Base-by-base conservation (phyloP, 2,797 vertebrate species). In the Oreonectes daqikongensis region DNA sequence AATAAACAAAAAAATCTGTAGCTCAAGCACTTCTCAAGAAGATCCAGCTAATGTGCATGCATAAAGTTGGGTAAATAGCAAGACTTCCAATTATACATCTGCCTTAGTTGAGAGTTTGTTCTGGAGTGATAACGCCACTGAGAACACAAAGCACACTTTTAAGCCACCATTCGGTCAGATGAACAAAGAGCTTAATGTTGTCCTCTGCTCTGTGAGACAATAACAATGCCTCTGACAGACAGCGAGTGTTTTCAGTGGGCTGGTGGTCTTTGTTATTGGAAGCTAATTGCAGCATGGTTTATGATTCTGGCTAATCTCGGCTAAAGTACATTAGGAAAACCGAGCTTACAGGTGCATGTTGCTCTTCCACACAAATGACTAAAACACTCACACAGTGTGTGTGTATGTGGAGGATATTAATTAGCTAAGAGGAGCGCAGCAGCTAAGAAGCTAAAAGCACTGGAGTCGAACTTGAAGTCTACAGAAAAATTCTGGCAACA, bases 291-390 rank as follows among this genome's bases (percentile, higher is more conserved):
- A 35, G 69, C 46, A 68, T 8, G 26, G 64, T 70, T 79, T 38
- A 78, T 78, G 71, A 68, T 24, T 69, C 68, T 74, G 82, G 65
- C 61, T 80, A 74, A 82, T 79, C 63, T 78, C 61, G 44, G 40
- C 61, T 67, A 44, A 79, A 81, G 74, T 81, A 72, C 76, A 82
- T 75, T 79, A 79, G 72, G 60, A 61, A 28, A 78, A 55, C 68
- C 12, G 11, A 60, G 68, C 60, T 76, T 68, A 74, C 73, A 79
- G 30, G 64, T 59, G 66, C 66, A 70, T 44, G 60, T 78, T 20
- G 18, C 28, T 72, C 69, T 81, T 79, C 72, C 77, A 79, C 72
- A 71, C 72, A 61, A 74, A 24, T 60, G 66, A 70, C 67, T 22
- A 60, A 42, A 28, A 40, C 42, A 70, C 48, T 24, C 44, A 63